phyloP scores from a whole-genome alignment of 2,888 invertebrate species.

The Pristionchus japonicus region DNA sequence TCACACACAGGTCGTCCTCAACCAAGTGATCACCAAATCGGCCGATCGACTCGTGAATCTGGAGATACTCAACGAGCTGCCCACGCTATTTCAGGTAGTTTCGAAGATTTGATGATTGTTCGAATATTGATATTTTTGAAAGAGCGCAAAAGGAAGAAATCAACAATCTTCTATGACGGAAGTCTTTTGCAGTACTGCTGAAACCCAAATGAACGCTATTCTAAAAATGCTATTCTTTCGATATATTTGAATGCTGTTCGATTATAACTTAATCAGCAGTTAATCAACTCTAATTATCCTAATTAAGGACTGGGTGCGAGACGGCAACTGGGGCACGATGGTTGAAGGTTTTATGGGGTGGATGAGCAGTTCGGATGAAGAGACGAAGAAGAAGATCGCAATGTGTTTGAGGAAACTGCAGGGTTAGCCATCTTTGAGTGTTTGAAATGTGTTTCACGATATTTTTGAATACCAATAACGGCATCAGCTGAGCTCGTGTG shows the following conservation, averaged over 20 bases:
- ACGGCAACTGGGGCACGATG: constrained; percentile 33
- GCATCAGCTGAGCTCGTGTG: too few species aligned
- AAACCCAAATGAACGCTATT: too few species aligned
- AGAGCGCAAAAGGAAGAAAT: not conserved
- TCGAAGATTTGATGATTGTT: too few species aligned
- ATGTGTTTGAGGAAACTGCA: constrained; percentile 40
- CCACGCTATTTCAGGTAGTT: constrained; percentile 33
- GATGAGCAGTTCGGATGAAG: constrained; percentile 22
- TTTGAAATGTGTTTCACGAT: constrained; percentile 23
- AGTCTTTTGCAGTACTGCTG: too few species aligned
- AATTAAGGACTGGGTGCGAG: constrained; percentile 21
- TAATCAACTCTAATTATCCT: not conserved
- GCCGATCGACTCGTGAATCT: constrained; percentile 4
- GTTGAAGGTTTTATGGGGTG: constrained; percentile 34
- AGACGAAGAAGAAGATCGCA: not conserved
- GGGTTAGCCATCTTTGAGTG: constrained; percentile 61
- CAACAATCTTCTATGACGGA: too few species aligned
- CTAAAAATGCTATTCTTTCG: too few species aligned
- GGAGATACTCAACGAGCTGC: constrained; percentile 39
- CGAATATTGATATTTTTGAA: not conserved
- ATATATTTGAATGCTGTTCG: too few species aligned
- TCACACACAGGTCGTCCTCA: constrained; percentile 30
- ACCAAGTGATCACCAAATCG: constrained; percentile 23
- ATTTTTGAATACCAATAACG: not conserved
- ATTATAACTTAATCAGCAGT: too few species aligned